These are phyloP conservation scores for Drosophila infuscata DNA, from an alignment of 2,888 invertebrate species.

Conservation along the genomic window DNA sequence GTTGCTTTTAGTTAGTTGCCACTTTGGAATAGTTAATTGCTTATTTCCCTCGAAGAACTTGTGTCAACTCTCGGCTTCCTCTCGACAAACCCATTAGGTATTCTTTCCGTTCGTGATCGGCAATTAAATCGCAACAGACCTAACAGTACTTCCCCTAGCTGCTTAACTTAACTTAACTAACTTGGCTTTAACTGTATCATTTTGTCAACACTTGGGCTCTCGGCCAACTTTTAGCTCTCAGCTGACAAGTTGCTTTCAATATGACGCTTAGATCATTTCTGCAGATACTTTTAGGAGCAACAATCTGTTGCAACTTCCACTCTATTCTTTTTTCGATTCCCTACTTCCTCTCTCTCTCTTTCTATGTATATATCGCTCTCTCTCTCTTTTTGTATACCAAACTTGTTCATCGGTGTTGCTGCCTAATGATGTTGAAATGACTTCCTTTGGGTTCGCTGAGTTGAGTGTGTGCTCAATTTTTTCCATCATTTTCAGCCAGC, in stretches of 20 bases:
- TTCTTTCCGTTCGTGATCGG: not conserved
- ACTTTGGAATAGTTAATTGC: not conserved
- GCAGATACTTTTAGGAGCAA: constrained; percentile 6
- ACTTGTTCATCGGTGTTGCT: constrained; percentile 47
- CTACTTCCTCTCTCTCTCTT: not conserved
- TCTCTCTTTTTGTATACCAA: not conserved
- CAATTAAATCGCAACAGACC: not conserved
- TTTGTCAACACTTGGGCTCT: constrained; percentile 4
- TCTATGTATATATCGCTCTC: not conserved
- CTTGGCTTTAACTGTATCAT: not conserved
- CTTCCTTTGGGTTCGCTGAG: constrained; percentile 50
- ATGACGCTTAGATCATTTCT: not conserved
- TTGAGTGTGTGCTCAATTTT: not conserved
- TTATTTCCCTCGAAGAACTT: not conserved
- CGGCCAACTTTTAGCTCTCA: not conserved
- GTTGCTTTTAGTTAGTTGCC: not conserved
- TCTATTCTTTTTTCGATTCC: not conserved
- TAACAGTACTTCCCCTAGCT: not conserved
- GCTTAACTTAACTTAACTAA: not conserved
- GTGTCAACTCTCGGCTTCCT: not conserved
- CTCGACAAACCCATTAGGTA: not conserved
- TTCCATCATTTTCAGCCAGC: constrained; percentile 43
- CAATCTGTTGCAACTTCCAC: constrained; percentile 5
- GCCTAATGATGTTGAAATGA: constrained; percentile 68
- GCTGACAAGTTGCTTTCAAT: constrained; percentile 22